Base-by-base conservation (phyloP, 2,888 invertebrate species). In the Erannis defoliaria region DNA sequence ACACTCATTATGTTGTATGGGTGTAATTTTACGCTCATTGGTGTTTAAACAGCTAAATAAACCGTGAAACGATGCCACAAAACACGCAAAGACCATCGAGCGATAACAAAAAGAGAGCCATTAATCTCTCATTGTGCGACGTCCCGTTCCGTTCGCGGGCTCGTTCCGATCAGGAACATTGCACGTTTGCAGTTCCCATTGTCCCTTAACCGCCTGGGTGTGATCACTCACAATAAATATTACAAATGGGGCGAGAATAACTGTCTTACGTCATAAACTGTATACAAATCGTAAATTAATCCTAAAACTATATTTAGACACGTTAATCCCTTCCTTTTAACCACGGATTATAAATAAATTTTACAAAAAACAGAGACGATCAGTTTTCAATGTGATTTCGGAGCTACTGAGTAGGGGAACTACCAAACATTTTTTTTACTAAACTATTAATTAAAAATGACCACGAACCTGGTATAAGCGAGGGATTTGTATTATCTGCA, bases 121-220 rank as follows among this genome's bases (percentile, higher is more conserved):
- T 92, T 91, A 92, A 92, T 92, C 92, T 89, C 86, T 81, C 81
- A 90, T 90, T 92, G 92, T 92, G 85, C 77, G 82, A 81, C 78
- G 79, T 81, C 79, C 81, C 83, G 87, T 85, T 84, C 84, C 91
- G 91, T 91, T 89, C 89, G 88, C 89, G 80, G 84, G 86, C 84
- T 83, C 83, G 85, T 80, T 84, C 86, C 85, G 84, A 84, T 83
- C 82, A 82, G 76, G 78, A 78, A 84, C 84, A 81, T 75, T 75
- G 75, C 78, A 82, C 83, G 84, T 84, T 85, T 82, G 82, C 84
- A 83, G 82, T 76, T 75, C 75, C 82, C 75, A 89, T 90, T 92
- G 88, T 91, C 84, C 86, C 75, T 77, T 77, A 84, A 88, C 85
- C 76, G 85, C 84, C 84, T 87, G 91, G 90, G 90, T 90, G 91